phyloP scores from a whole-genome alignment of 2,797 vertebrate genomes.

The Borostomias antarcticus region DNA sequence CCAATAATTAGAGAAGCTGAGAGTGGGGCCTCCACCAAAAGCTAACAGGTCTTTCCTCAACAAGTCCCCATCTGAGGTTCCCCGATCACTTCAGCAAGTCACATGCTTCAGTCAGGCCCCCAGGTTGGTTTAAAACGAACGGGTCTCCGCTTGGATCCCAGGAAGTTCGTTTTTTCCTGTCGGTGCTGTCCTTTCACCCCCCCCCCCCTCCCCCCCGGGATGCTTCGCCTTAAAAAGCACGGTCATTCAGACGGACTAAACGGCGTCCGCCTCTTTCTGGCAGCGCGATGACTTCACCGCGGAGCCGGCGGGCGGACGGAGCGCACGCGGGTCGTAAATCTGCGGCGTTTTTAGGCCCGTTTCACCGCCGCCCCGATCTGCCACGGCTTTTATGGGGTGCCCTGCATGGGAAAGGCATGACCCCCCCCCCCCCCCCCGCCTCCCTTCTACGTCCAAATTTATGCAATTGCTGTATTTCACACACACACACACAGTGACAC shows the following conservation, averaged over 20 bases:
- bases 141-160: constrained; percentile 10
- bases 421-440: no score
- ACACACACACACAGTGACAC: constrained; percentile 43
- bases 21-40: constrained; percentile 5
- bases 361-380: constrained; percentile 66
- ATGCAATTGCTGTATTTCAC: constrained; percentile 74
- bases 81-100: background rate
- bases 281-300: constrained; percentile 62
- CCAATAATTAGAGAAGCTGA: constrained; percentile 53
- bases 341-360: constrained; percentile 68
- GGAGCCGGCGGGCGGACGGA: constrained; percentile 53
- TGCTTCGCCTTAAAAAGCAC: constrained; percentile 13
- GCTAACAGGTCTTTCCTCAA: background rate
- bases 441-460: constrained; percentile 66
- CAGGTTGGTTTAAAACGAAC: no score
- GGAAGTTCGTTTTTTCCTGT: constrained; percentile 9
- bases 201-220: constrained; percentile 35
- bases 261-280: constrained; percentile 48
- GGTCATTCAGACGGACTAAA: constrained; percentile 23
- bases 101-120: constrained; percentile 46
- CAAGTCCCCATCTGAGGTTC: background rate
- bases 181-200: constrained; percentile 44
- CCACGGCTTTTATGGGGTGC: constrained; percentile 70
- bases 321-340: constrained; percentile 72
- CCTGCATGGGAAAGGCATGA: constrained; percentile 60